phyloP scores from a whole-genome alignment of 2,888 invertebrate species.

The Pristionchus japonicus region DNA sequence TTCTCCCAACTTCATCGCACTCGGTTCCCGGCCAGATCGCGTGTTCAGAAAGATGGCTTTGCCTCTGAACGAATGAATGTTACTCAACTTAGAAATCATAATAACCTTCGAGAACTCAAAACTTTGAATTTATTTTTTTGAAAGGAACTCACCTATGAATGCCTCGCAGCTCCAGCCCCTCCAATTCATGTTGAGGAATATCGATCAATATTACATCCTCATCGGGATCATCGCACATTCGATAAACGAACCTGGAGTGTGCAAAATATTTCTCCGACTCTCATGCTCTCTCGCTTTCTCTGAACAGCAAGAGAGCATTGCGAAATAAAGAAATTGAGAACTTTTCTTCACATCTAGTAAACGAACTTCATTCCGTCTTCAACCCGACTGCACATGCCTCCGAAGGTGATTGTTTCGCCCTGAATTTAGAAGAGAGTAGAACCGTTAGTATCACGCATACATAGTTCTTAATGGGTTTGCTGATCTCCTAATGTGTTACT shows the following conservation, averaged over 20 bases:
- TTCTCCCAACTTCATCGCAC: neutral
- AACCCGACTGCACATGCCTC: neutral
- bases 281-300: too few relatives aligned
- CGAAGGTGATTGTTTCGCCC: neutral
- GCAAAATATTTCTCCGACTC: too few relatives aligned
- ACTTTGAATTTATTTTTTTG: neutral
- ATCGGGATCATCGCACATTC: neutral
- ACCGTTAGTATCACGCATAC: too few relatives aligned
- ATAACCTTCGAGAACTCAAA: neutral
- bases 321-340: too few relatives aligned
- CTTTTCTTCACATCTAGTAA: too few relatives aligned
- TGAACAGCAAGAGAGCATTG: too few relatives aligned
- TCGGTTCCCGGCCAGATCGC: neutral
- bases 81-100: neutral
- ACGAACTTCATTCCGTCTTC: neutral
- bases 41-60: neutral
- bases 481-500: too few relatives aligned
- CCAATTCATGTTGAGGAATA: neutral
- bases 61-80: neutral
- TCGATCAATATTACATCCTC: neutral
- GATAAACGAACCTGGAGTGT: neutral
- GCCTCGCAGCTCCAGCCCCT: neutral
- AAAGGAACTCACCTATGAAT: neutral
- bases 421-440: neutral
- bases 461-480: too few relatives aligned